Evolutionary conservation across 2,797 vertebrate species (phyloP), one percentile per base, ranked within the genome.

Genomic region (Pangasius macronema): DNA sequence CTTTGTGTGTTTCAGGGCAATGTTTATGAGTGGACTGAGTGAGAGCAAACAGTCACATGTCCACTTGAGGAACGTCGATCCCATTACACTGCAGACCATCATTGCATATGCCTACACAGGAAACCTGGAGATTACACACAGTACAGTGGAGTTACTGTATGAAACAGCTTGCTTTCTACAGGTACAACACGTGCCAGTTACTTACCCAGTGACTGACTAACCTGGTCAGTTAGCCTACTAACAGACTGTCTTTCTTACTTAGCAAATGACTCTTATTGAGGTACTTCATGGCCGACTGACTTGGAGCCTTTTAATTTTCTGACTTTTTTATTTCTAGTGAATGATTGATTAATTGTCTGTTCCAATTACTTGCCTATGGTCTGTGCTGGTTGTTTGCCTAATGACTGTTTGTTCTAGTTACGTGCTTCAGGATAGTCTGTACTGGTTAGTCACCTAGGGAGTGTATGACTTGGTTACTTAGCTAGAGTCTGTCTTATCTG

Each of bases 121-220:
- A 89, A 97, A 98, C 95, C 93, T 99, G 95, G 96, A 96, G 91
- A 96, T 99, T 94, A 98, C 92, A 0, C 98, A 99, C 95, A 95
- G 96, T 96, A 99, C 97, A 0, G 98, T 99, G 46, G 99, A 99
- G 93, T 97, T 98, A 90, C 98, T 99, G 59, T 99, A 99, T 82
- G 99, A 99, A 94, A 99, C 99, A 0, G 98, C 99, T 88, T 99
- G 98, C 95, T 99, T 99, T 94, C 94, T 99, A 59, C 98, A 99
- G 98, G 99, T 99, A 79, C 22, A 39, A 61, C 39, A 49, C 68
- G 42, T 49, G 33, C 46, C 7, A 39, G 27, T 55, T 16, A 63
- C 79, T 82, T 59, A 46, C 9, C 10, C 53, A 36, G 1, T 36
- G 55, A 59, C 20, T 24, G 55, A 33, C 76, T 59, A 36, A 39